These are phyloP conservation scores for Pristionchus exspectatus DNA, from an alignment of 2,888 invertebrate species.

Conservation along the genomic window DNA sequence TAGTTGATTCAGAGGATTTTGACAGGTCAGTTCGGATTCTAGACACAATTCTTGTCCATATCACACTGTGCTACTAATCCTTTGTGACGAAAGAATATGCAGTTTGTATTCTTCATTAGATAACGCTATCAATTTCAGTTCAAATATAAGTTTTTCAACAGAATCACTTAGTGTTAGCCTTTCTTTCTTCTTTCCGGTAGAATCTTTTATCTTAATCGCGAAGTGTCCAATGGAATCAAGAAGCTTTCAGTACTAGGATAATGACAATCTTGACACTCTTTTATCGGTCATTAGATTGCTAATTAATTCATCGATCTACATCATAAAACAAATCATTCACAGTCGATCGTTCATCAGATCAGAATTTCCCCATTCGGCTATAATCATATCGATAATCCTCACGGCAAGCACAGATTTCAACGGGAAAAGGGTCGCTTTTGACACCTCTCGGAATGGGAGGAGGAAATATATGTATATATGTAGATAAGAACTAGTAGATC, in stretches of 20 bases:
- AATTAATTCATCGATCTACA: not conserved
- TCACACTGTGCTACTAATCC: conserved; percentile 3
- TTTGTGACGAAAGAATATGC: not conserved
- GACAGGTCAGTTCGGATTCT: not conserved
- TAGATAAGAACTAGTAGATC: conserved; percentile 19
- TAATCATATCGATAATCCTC: conserved; percentile 3
- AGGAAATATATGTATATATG: not conserved
- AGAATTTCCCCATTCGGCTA: not conserved
- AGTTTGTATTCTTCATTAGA: conserved; percentile 13
- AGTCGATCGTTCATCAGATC: not conserved
- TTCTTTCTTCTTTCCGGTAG: no score
- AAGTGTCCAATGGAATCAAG: no score
- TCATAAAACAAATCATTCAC: not conserved
- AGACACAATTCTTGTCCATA: not conserved
- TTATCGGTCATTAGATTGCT: not conserved
- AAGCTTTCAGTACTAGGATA: no score
- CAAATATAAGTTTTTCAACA: not conserved
- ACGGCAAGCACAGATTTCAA: conserved; percentile 16
- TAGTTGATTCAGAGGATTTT: not conserved
- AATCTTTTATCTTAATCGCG: no score
- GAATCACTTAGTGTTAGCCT: no score
- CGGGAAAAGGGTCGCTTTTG: not conserved
- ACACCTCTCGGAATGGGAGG: conserved; percentile 1
- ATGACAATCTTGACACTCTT: no score
- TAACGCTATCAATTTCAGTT: not conserved